Evolutionary conservation across 2,113 vertebrate genomes (phyloP).

Genomic region (Nycticryphes semicollaris): DNA sequence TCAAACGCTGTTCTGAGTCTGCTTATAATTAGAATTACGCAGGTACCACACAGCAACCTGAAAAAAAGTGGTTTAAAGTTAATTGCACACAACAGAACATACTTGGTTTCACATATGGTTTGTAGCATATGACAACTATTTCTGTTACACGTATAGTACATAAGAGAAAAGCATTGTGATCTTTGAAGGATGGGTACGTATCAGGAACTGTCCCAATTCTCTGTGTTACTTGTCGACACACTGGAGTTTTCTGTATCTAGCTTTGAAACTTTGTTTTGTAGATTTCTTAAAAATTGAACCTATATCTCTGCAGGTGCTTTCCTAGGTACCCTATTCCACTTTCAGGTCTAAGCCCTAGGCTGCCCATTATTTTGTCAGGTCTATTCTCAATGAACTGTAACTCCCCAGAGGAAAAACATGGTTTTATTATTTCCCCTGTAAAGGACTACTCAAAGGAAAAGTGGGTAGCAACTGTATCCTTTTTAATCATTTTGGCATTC

Average conservation of each 20-base stretch:
- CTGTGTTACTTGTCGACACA: rapidly evolving
- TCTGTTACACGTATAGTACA: background rate
- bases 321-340: background rate
- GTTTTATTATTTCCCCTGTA: background rate
- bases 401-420: background rate
- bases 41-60: background rate
- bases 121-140: background rate
- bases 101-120: background rate
- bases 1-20: background rate
- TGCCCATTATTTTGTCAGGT: background rate
- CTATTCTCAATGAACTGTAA: background rate
- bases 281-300: background rate
- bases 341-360: background rate
- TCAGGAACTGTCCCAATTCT: rapidly evolving
- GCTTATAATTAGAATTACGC: background rate
- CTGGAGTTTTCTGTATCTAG: background rate
- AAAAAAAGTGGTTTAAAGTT: background rate
- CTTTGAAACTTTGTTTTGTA: background rate
- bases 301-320: background rate
- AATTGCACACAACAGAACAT: background rate
- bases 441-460: background rate
- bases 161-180: background rate
- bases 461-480: background rate
- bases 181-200: background rate
- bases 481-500: background rate